Base-by-base conservation (phyloP, 2,113 vertebrate genomes). In the Columba livia region DNA sequence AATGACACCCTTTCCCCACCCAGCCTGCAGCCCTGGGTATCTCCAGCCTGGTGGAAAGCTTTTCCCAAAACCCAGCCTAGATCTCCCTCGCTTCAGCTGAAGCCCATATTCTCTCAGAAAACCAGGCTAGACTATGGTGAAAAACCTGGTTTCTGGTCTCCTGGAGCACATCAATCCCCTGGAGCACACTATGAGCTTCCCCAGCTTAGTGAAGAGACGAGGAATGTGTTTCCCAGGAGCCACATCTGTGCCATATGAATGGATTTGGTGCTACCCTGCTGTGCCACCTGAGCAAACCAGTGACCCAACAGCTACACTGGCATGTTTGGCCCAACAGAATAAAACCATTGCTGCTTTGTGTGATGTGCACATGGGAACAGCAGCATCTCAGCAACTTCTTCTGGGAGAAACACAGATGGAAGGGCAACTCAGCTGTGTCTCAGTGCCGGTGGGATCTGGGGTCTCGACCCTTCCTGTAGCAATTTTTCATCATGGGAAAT, bases 371-470 rank as follows among this genome's bases (percentile, higher is more conserved):
- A 0, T 2, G 18, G 40, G 47, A 32, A 42, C 51, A 80, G 28
- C 28, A 47, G 2, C 7, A 40, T 44, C 82, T 71, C 67, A 50
- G 72, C 8, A 44, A 1, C 25, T 75, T 88, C 11, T 69, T 12
- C 65, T 29, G 6, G 1, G 0, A 47, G 7, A 12, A 74, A 11
- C 0, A 11, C 11, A 1, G 0, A 21, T 14, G 44, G 5, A 7
- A 47, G 44, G 44, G 44, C 1, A 66, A n/a, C 0, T 1, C 32
- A 23, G 31, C 31, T 17, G 5, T 47, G 44, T 18, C 57, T 57
- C 13, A 1, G 6, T 42, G 6, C 47, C 0, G 0, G 7, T 3
- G 42, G 51, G n/a, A 44, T 71, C 12, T 28, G 32, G 5, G 32
- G 11, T 38, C 31, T 48, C 20, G 19, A 24, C 13, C 26, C 24